Evolutionary conservation across 2,113 vertebrate genomes (phyloP).

Genomic region (Trogon surrucura): DNA sequence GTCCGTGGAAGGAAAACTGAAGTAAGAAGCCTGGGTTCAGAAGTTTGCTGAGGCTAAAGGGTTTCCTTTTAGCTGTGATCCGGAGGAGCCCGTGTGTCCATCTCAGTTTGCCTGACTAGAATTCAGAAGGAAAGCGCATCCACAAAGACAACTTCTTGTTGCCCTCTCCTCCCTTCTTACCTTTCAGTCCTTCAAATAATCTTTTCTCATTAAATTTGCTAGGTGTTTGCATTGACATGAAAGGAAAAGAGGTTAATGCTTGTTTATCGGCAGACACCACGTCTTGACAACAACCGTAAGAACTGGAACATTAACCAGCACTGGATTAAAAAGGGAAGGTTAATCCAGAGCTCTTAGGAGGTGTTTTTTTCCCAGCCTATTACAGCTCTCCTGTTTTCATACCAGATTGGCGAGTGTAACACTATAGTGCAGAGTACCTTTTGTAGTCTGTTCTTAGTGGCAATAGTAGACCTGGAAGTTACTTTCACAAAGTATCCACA

Average conservation of each 20-base stretch:
- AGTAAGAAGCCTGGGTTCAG: neutral
- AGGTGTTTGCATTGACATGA: neutral
- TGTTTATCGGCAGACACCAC: neutral
- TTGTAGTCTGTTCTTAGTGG: neutral
- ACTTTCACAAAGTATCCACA: neutral
- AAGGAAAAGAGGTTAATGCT: neutral
- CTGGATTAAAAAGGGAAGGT: neutral
- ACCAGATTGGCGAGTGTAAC: neutral
- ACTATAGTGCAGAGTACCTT: neutral
- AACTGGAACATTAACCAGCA: neutral
- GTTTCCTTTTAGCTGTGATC: neutral
- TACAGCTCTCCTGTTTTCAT: neutral
- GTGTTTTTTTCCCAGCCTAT: neutral
- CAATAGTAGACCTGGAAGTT: neutral
- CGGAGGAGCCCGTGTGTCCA: neutral
- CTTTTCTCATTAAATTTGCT: neutral
- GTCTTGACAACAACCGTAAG: rapidly evolving
- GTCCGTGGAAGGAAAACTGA: neutral
- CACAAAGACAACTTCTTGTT: neutral
- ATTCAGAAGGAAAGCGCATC: neutral
- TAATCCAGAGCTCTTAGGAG: neutral
- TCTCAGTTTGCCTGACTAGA: neutral
- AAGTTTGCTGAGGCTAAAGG: neutral
- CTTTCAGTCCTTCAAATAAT: neutral
- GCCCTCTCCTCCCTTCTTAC: neutral